Percentiles rank a stretch among this genome's conserved stretches.
These are phyloP conservation scores for Etheostoma perlongum DNA, from an alignment of 2,797 vertebrate genomes.

Conservation along the genomic window DNA sequence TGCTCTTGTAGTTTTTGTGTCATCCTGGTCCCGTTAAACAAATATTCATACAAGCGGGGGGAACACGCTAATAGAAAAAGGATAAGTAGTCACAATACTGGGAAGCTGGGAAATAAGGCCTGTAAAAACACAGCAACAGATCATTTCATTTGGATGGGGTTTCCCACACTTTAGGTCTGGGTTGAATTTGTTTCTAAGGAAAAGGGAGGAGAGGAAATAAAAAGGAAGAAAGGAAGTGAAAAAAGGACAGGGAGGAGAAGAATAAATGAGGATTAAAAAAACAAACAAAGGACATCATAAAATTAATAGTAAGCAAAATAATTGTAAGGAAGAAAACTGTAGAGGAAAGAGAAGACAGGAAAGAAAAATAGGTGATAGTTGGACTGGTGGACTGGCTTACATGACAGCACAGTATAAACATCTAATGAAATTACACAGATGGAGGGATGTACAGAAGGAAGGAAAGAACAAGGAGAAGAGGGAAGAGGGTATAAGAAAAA, in stretches of 20 bases:
- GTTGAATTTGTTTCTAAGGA: constrained; percentile 4
- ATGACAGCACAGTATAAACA: neutral
- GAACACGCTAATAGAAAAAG: constrained; percentile 68
- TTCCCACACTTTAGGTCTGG: constrained; percentile 18
- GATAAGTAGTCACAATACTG: constrained; percentile 47
- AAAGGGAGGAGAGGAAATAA: neutral
- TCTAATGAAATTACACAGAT: constrained; percentile 17
- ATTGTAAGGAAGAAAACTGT: neutral
- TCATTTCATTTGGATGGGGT: constrained; percentile 21
- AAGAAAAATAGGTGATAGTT: constrained; percentile 11
- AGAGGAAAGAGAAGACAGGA: neutral
- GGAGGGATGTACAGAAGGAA: constrained; percentile 6
- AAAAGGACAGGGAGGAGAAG: neutral
- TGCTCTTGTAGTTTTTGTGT: constrained; percentile 48
- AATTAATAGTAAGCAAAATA: neutral
- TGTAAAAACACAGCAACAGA: constrained; percentile 51
- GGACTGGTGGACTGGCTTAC: neutral
- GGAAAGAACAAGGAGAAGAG: neutral
- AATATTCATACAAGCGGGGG: constrained; percentile 39
- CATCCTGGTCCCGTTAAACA: constrained; percentile 33
- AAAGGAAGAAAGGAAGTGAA: neutral
- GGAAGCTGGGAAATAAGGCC: constrained; percentile 51
- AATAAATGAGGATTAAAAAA: neutral
- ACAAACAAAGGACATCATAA: neutral
- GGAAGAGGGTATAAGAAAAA: neutral